Percentiles rank a stretch among this genome's conserved stretches.
These are phyloP conservation scores for Bactericera cockerelli DNA, from an alignment of 1,140 invertebrate genomes.

Conservation along the genomic window DNA sequence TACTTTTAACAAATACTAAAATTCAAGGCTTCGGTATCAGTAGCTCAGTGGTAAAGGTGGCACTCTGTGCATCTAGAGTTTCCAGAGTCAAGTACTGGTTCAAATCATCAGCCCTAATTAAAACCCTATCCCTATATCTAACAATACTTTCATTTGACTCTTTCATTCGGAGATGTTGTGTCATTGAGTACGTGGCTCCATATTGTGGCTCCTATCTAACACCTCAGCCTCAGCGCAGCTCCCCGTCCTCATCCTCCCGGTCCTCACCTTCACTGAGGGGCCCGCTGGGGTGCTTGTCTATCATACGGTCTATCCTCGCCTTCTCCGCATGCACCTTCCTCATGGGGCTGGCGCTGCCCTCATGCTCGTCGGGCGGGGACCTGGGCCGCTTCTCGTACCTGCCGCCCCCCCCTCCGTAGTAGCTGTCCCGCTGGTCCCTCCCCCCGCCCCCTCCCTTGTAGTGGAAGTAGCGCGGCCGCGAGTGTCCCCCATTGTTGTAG, in stretches of 20 bases:
- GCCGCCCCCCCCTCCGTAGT: conserved; percentile 23
- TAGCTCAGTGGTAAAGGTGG: too few species aligned
- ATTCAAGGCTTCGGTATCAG: too few species aligned
- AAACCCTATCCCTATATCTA: too few species aligned
- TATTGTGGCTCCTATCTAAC: too few species aligned
- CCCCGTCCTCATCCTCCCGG: conserved; percentile 42
- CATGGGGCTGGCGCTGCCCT: conserved; percentile 35
- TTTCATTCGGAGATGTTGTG: too few species aligned
- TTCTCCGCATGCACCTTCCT: conserved; percentile 40
- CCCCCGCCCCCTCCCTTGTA: conserved; percentile 12
- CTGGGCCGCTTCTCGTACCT: conserved; percentile 33
- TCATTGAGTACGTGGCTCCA: too few species aligned
- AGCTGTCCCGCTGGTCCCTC: conserved; percentile 14
- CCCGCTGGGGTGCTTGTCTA: conserved; percentile 37
- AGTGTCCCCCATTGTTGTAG: conserved; percentile 15
- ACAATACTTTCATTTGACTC: too few species aligned
- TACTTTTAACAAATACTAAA: too few species aligned
- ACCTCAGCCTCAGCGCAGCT: background rate
- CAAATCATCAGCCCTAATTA: too few species aligned
- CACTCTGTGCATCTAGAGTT: too few species aligned
- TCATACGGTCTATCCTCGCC: conserved; percentile 43
- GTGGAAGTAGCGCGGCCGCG: conserved; percentile 14
- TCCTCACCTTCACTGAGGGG: conserved; percentile 54
- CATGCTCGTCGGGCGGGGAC: conserved; percentile 33
- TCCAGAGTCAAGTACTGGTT: too few species aligned